Evolutionary conservation across 2,888 invertebrate genomes (phyloP), one percentile per base, ranked within the genome.

Genomic region (Mythimna ferrago): DNA sequence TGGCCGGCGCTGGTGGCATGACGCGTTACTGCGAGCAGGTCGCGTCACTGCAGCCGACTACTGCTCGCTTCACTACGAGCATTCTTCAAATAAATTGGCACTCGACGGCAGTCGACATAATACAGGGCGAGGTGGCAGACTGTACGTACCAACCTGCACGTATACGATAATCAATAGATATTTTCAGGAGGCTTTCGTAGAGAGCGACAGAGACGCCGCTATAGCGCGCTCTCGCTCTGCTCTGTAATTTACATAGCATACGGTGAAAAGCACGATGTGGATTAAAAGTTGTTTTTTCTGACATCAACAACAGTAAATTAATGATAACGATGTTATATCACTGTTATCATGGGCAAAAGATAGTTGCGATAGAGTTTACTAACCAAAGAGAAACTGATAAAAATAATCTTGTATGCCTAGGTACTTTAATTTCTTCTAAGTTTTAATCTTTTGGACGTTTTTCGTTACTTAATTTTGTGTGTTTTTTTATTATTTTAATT

Each of bases 151-250:
- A 88, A 93, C 93, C 91, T 86, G 86, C 88, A 93, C 91, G 91
- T 95, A 93, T 95, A 95, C 94, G 92, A 94, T 96, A 96, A 96
- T 96, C 96, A 95, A 96, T 96, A 96, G 94, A 96, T 96, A 96
- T 96, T 96, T 96, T 96, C 96, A 96, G 95, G 94, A 95, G 95
- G 95, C 95, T 95, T 95, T 95, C 94, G 95, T 92, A 91, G 91
- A 90, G 94, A 87, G 93, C 85, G 94, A 92, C 86, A 87, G 93
- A 86, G 93, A 93, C 87, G 89, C 85, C 85, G 78, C 80, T 78
- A 92, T 93, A 91, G 83, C 83, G 89, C 90, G 83, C 71, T 94
- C 95, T 94, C 95, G 84, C 91, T 96, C 94, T 84, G 73, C 86
- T 92, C 86, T 90, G 92, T 94, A 94, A 95, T 94, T 93, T 94